Percentiles rank a stretch among this genome's conserved stretches.
These are phyloP conservation scores for Bothrops jararaca DNA, from an alignment of 2,113 vertebrate genomes.

Conservation along the genomic window DNA sequence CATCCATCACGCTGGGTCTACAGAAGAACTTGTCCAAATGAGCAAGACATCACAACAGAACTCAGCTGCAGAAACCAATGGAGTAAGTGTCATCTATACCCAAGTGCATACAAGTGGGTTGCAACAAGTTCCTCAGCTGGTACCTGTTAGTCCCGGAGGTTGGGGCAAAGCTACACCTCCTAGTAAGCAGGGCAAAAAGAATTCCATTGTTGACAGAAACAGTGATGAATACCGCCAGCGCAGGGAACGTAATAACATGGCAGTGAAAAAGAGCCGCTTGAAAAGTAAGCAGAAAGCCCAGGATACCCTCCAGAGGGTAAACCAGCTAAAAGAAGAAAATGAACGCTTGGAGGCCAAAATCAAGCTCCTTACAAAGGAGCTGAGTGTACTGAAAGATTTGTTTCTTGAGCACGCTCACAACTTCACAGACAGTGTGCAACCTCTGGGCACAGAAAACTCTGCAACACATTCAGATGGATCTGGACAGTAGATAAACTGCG, in stretches of 20 bases:
- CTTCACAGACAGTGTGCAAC: constrained; percentile 89
- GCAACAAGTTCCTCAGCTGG: constrained; percentile 87
- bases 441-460: constrained; percentile 75
- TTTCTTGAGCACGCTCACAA: constrained; percentile 98
- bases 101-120: constrained; percentile 75
- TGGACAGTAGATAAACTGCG: too few species aligned
- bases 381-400: constrained; percentile 96
- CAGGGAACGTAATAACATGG: constrained; percentile 95
- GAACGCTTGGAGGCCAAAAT: constrained; percentile 98
- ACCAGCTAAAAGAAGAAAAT: constrained; percentile 98
- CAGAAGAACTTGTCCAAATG: constrained; percentile 81
- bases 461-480: too few species aligned
- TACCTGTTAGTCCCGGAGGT: constrained; percentile 75
- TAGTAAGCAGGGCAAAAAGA: constrained; percentile 86
- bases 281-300: constrained; percentile 97
- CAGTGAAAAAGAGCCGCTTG: constrained; percentile 96
- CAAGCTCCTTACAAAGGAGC: constrained; percentile 95
- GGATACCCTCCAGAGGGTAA: constrained; percentile 92
- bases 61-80: constrained; percentile 72
- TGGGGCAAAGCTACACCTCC: constrained; percentile 84
- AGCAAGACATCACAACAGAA: constrained; percentile 84
- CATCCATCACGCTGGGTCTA: constrained; percentile 38
- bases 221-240: constrained; percentile 93
- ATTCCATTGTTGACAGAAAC: constrained; percentile 81
- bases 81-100: constrained; percentile 82